Evolutionary conservation across 1,140 invertebrate species (phyloP).

Genomic region (Ericerus pela): DNA sequence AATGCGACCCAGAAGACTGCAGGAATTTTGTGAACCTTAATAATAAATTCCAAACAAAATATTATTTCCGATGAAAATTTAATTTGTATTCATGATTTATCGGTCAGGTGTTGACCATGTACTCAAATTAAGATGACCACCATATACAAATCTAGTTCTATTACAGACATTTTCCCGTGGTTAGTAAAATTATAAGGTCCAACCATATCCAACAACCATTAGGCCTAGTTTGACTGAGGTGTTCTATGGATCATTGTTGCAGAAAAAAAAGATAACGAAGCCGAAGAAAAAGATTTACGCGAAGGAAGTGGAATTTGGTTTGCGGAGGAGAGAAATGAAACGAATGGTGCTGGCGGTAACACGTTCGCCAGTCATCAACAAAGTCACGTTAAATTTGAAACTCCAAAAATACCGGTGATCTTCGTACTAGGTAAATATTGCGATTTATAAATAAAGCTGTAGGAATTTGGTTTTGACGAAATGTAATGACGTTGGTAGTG

Average conservation of each 20-base stretch:
- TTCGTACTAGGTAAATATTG: conserved; percentile 58
- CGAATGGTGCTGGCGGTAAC: conserved; percentile 41
- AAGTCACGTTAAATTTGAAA: conserved; percentile 62
- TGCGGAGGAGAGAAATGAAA: neutral
- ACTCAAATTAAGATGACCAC: neutral
- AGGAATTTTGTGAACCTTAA: too few species aligned
- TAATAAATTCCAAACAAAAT: too few species aligned
- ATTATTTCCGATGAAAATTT: too few species aligned
- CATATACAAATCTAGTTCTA: neutral
- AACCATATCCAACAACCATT: too few species aligned
- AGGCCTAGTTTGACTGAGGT: neutral
- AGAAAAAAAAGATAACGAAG: neutral
- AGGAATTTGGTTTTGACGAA: neutral
- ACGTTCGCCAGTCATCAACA: conserved; percentile 55
- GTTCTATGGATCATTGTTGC: neutral
- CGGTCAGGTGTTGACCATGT: neutral
- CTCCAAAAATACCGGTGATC: conserved; percentile 67
- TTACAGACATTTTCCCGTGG: neutral
- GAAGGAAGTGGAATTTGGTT: neutral
- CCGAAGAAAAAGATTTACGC: neutral
- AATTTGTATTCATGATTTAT: too few species aligned
- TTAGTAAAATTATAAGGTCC: neutral
- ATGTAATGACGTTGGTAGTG: too few species aligned
- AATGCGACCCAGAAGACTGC: too few species aligned
- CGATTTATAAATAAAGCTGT: neutral